Evolutionary conservation across 2,113 vertebrate genomes (phyloP), one percentile per base, ranked within the genome.

Genomic region (pig (Sus scrofa)): DNA sequence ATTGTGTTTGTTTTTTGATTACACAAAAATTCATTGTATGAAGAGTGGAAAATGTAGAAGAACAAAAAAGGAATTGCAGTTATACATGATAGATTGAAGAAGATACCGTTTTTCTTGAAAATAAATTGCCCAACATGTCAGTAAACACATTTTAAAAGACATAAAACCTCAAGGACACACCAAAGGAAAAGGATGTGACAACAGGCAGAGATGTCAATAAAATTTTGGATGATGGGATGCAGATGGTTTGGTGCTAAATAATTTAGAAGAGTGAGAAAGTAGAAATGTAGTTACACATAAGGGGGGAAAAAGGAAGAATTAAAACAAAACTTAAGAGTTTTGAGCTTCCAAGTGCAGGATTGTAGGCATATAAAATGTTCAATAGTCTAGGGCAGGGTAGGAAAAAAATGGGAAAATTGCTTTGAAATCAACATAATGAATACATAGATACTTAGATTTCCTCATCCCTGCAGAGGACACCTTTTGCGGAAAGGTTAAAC

Each of bases 121-220:
- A 92, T 50, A 77, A 93, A 77, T 97, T 73, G 16, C 12, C 20
- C n/a, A 87, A 34, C 8, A 67, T 79, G 50, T 58, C 22, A 77
- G n/a, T 52, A 94, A 75, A 67, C 16, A 96, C 24, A 74, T 87
- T 88, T 52, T 34, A 11, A 65, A 95, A 97, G 37, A 0, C 27
- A 87, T n/a, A 37, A 86, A 63, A 50, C 10, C 56, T 82, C 37
- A 82, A 82, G 77, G 54, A 67, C 68, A 95, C 56, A 77, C 14
- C 32, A 58, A 73, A 95, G 54, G 24, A 4, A 77, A 50, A 91
- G 32, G n/a, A 73, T 58, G 81, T 88, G n/a, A 91, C 22, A 91
- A 26, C 30, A 95, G 56, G 82, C 18, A 84, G 70, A 92, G 13
- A 87, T 86, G 65, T 70, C 12, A 84, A 70, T 81, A 96, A 95